Evolutionary conservation across 2,113 vertebrate species (phyloP).

Genomic region (Vidua chalybeata): DNA sequence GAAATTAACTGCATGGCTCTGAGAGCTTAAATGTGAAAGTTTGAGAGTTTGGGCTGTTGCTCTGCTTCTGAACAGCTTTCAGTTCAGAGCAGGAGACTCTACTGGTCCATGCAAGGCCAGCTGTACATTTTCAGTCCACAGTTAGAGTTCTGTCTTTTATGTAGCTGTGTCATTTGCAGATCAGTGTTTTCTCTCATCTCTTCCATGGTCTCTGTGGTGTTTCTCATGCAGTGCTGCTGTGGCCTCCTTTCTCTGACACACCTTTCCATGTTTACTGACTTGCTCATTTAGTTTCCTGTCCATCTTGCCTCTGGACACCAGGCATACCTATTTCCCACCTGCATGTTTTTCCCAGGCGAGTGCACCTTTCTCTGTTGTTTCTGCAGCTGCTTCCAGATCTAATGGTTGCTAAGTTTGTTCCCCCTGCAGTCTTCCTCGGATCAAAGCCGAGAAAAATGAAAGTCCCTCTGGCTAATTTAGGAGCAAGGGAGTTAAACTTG

Average conservation of each 20-base stretch:
- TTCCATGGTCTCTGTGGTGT: background rate
- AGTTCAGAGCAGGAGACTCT: background rate
- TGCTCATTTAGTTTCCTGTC: background rate
- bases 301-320: background rate
- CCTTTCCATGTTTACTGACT: background rate
- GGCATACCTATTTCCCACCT: background rate
- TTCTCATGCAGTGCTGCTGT: background rate
- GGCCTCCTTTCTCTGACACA: background rate
- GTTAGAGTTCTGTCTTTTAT: background rate
- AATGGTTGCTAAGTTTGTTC: slow-evolving; percentile 46
- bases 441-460: slow-evolving; percentile 41
- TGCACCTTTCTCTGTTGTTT: background rate
- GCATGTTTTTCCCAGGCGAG: slow-evolving; percentile 15
- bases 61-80: background rate
- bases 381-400: background rate
- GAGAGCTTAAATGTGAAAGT: background rate
- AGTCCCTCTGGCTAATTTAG: slow-evolving; percentile 40
- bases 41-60: background rate
- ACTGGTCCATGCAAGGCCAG: background rate
- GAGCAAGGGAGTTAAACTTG: slow-evolving; percentile 31
- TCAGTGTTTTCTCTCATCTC: background rate
- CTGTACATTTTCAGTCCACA: background rate
- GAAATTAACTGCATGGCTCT: background rate
- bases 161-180: background rate
- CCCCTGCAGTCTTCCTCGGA: slow-evolving; percentile 42